Conservation (phyloP, 53 echinoderm and acorn worm species). For the Echinarachnius parma region DNA sequence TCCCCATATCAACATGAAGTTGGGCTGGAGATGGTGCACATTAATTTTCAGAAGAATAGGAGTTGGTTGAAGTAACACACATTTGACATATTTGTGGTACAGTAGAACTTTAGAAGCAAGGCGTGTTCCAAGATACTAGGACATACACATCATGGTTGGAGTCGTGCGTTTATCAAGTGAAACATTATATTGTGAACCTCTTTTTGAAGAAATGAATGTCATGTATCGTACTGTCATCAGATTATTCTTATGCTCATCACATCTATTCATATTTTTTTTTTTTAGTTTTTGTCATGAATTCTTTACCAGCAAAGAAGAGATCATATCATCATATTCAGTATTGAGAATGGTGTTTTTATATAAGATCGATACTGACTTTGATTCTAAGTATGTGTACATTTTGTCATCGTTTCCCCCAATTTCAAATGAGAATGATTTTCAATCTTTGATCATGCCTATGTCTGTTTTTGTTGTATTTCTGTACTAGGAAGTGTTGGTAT, state of each 20-base stretch:
- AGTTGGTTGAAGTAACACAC: too few relatives aligned
- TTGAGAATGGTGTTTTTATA: constrained; percentile 20
- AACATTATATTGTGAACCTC: too few relatives aligned
- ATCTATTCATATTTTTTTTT: constrained; percentile 15
- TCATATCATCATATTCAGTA: constrained; percentile 31
- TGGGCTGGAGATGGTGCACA: too few relatives aligned
- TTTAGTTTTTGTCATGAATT: not conserved
- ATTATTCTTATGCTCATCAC: constrained; percentile 13
- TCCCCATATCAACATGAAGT: too few relatives aligned
- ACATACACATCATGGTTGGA: too few relatives aligned
- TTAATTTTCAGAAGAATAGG: too few relatives aligned
- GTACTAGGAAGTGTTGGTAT: constrained; percentile 32
- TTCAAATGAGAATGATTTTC: constrained; percentile 17
- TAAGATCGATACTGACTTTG: constrained; percentile 25
- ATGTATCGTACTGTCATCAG: constrained; percentile 20
- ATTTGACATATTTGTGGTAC: too few relatives aligned
- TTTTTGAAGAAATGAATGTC: too few relatives aligned
- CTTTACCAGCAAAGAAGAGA: not conserved
- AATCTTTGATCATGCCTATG: constrained; percentile 20
- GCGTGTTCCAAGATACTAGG: too few relatives aligned
- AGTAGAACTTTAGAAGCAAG: too few relatives aligned
- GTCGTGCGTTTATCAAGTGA: too few relatives aligned
- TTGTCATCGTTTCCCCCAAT: constrained; percentile 11
- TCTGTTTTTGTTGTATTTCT: constrained; percentile 32
- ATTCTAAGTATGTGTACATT: constrained; percentile 33